A percentile compares a stretch with the other conserved stretches of the same genome.
Evolutionary conservation across 1,140 invertebrate genomes (phyloP).

Genomic region (Dinoponera quadriceps): DNA sequence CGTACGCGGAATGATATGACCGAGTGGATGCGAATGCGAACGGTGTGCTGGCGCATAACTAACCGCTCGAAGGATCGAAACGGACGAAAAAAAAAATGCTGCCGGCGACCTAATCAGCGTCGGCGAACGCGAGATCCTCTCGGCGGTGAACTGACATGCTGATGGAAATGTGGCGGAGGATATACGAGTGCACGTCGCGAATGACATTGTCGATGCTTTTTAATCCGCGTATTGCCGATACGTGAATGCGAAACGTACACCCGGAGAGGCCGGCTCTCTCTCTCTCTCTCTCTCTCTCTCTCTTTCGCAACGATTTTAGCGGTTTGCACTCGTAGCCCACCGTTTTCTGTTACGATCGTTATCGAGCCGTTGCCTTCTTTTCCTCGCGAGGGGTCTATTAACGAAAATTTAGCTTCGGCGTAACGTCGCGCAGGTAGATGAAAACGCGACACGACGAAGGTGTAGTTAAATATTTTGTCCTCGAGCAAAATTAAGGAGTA

Average conservation of each 20-base stretch:
- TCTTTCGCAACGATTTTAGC: too few relatives aligned
- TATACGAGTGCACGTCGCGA: neutral
- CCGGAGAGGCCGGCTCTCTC: neutral
- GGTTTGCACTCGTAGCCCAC: too few relatives aligned
- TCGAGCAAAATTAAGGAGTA: too few relatives aligned
- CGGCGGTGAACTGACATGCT: neutral
- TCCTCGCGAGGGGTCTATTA: too few relatives aligned
- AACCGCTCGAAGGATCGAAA: constrained; percentile 40
- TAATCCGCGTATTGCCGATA: constrained; percentile 14
- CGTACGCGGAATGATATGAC: constrained; percentile 67
- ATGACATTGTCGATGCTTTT: neutral
- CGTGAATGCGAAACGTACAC: neutral
- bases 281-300: too few relatives aligned
- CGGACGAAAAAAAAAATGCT: constrained; percentile 11
- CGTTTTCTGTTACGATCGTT: too few relatives aligned
- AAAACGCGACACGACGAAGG: too few relatives aligned
- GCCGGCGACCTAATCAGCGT: neutral
- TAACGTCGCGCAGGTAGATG: neutral
- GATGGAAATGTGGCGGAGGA: constrained; percentile 5
- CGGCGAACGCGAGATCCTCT: neutral
- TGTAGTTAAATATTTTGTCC: too few relatives aligned
- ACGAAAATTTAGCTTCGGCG: neutral
- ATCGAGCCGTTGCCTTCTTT: too few relatives aligned
- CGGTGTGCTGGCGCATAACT: constrained; percentile 14
- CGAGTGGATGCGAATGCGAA: constrained; percentile 34